phyloP scores from a whole-genome alignment of 2,888 invertebrate species.

The Pasiphila rectangulata region DNA sequence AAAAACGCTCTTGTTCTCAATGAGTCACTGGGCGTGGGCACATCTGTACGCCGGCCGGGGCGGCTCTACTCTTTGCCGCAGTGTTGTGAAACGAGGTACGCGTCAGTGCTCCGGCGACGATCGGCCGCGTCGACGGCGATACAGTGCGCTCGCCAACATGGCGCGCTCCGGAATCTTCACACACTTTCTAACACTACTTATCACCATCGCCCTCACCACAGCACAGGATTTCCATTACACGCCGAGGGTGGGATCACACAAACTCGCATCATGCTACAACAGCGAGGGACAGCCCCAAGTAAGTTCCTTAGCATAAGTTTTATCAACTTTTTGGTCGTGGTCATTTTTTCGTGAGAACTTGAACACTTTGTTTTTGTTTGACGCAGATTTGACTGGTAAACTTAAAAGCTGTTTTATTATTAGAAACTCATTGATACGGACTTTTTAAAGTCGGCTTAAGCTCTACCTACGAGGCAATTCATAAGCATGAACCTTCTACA shows the following conservation, averaged over 20 bases:
- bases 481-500: background rate
- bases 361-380: conserved; percentile 47
- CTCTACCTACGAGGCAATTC: background rate
- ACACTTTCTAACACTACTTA: conserved; percentile 55
- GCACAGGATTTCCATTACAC: conserved; percentile 64
- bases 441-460: background rate
- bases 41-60: background rate
- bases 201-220: conserved; percentile 45
- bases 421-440: background rate
- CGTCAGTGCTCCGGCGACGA: conserved; percentile 69
- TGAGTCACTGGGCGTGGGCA: conserved; percentile 11
- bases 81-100: conserved; percentile 67
- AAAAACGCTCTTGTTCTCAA: conserved; percentile 10
- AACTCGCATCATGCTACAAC: conserved; percentile 67
- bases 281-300: conserved; percentile 68
- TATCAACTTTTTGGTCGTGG: conserved; percentile 45
- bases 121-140: conserved; percentile 59
- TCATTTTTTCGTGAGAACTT: conserved; percentile 44
- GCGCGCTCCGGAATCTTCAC: conserved; percentile 53
- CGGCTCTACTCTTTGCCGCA: conserved; percentile 52
- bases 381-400: conserved; percentile 10
- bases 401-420: no score
- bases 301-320: conserved; percentile 43
- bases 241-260: conserved; percentile 61
- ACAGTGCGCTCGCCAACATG: conserved; percentile 62